A percentile compares a stretch with the other conserved stretches of the same genome.
phyloP scores from a whole-genome alignment of 2,888 invertebrate species.

The Nematopogon swammerdamellus region DNA sequence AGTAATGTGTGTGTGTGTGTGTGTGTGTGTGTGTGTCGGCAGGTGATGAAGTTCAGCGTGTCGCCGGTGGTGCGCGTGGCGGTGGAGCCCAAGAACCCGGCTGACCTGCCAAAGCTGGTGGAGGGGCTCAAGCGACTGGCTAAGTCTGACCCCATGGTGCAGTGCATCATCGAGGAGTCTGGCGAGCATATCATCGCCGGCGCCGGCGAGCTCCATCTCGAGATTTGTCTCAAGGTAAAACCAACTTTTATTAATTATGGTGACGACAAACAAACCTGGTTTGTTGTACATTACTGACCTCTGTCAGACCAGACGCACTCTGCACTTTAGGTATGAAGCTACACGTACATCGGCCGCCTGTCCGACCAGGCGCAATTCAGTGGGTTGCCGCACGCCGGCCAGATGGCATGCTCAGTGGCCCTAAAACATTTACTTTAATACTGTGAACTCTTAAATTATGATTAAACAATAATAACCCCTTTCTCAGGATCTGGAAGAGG shows the following conservation, averaged over 20 bases:
- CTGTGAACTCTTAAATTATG: background rate
- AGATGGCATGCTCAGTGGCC: too few species aligned
- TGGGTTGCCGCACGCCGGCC: too few species aligned
- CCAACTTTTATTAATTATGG: too few species aligned
- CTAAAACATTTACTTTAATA: too few species aligned
- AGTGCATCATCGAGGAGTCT: conserved; percentile 98
- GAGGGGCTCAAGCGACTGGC: conserved; percentile 98
- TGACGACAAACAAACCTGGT: too few species aligned
- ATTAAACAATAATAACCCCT: background rate
- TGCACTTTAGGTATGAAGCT: too few species aligned
- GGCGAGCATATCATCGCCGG: conserved; percentile 99
- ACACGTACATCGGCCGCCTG: too few species aligned
- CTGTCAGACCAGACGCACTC: too few species aligned
- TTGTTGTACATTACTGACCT: too few species aligned
- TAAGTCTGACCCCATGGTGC: conserved; percentile 99
- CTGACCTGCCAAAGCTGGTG: conserved; percentile 97
- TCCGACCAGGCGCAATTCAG: too few species aligned
- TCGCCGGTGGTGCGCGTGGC: conserved; percentile 99
- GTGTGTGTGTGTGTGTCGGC: too few species aligned
- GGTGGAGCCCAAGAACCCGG: conserved; percentile 98
- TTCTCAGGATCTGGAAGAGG: conserved; percentile 87
- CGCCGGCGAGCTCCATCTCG: conserved; percentile 98
- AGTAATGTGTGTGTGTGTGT: too few species aligned
- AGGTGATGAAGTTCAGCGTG: conserved; percentile 99
- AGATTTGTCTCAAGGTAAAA: conserved; percentile 94